Conservation (phyloP, 2,113 vertebrate species). For the Antechinus flavipes region DNA sequence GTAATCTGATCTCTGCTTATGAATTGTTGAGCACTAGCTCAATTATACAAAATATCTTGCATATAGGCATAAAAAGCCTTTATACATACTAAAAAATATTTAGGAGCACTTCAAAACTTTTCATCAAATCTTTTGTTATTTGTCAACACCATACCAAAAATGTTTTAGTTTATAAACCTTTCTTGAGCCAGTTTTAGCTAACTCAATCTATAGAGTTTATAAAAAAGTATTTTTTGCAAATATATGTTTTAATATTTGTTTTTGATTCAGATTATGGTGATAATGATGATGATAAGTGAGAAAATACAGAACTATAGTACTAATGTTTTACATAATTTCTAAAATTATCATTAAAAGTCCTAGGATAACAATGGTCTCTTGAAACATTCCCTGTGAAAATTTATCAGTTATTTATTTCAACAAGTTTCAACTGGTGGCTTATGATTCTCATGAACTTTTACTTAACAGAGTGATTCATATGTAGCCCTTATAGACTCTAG, state of each 20-base stretch:
- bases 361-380: not conserved
- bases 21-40: not conserved
- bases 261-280: not conserved
- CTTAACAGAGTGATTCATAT: not conserved
- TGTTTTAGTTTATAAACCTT: not conserved
- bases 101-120: not conserved
- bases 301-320: not conserved
- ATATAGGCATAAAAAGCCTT: not conserved
- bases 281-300: not conserved
- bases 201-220: not conserved
- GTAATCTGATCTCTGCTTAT: not conserved
- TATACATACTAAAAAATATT: not conserved
- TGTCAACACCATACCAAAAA: not conserved
- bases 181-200: not conserved
- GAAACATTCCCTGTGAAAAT: not conserved
- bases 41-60: not conserved
- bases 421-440: not conserved
- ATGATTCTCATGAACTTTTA: not conserved
- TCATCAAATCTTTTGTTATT: not conserved
- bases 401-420: conserved; percentile 15
- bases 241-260: not conserved
- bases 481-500: not conserved
- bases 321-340: not conserved
- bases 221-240: not conserved
- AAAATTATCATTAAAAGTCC: not conserved